These are phyloP conservation scores for Onthophagus sagittarius DNA, from an alignment of 2,888 invertebrate species.

Conservation along the genomic window DNA sequence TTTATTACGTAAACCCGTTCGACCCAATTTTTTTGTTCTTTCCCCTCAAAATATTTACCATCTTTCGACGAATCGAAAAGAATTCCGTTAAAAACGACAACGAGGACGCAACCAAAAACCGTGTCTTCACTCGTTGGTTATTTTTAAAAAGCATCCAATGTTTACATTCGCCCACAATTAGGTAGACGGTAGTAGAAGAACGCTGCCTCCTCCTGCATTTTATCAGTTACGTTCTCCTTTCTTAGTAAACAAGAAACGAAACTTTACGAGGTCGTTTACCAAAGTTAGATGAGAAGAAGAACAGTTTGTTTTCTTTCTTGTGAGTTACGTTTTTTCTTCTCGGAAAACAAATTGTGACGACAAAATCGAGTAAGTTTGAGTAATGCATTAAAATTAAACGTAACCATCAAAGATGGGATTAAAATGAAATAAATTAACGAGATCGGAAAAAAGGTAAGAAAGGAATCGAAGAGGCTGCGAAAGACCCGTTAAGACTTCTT, in stretches of 20 bases:
- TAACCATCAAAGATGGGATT: too few species aligned
- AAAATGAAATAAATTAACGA: background rate
- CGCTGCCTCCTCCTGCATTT: background rate
- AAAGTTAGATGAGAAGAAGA: background rate
- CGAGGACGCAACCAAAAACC: too few species aligned
- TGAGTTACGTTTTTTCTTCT: too few species aligned
- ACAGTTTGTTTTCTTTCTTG: background rate
- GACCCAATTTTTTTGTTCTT: background rate
- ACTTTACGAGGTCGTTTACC: background rate
- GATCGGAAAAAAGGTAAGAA: background rate
- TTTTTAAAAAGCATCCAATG: background rate
- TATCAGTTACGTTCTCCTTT: background rate
- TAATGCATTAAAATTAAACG: too few species aligned
- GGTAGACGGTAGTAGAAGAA: background rate
- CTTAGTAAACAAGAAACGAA: background rate
- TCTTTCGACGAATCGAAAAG: background rate
- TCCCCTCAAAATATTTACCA: background rate
- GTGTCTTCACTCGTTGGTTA: background rate
- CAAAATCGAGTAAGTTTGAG: too few species aligned
- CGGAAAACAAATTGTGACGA: too few species aligned
- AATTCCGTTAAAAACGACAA: background rate
- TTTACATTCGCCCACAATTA: background rate
- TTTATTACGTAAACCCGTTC: background rate
- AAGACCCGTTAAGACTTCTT: background rate
- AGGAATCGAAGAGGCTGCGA: background rate